These are phyloP conservation scores for Leptinotarsa haldemani DNA, from an alignment of 2,888 invertebrate species.

Conservation along the genomic window DNA sequence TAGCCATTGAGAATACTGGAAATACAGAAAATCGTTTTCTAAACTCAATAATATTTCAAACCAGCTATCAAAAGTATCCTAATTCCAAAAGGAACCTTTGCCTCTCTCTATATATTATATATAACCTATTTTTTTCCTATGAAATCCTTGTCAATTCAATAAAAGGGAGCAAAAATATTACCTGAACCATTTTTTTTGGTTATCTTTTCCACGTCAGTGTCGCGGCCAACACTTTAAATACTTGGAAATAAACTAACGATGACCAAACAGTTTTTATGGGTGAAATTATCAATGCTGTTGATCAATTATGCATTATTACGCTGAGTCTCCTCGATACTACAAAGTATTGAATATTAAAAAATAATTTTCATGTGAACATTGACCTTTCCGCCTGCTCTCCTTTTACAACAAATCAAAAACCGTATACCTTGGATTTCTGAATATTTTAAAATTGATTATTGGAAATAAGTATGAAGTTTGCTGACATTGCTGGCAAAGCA, in stretches of 20 bases:
- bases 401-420: background rate
- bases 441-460: too few relatives aligned
- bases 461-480: too few relatives aligned
- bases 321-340: slow-evolving; percentile 1
- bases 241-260: slow-evolving; percentile 6
- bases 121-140: too few relatives aligned
- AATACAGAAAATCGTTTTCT: too few relatives aligned
- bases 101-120: too few relatives aligned
- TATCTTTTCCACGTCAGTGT: background rate
- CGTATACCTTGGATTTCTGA: too few relatives aligned
- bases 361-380: slow-evolving; percentile 12
- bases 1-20: too few relatives aligned
- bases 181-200: slow-evolving; percentile 11
- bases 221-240: background rate
- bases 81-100: too few relatives aligned
- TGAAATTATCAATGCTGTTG: background rate
- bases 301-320: background rate
- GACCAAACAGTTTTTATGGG: background rate
- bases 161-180: background rate
- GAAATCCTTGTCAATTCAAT: background rate
- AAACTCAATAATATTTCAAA: too few relatives aligned
- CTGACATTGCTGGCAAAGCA: too few relatives aligned
- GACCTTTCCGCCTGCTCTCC: background rate
- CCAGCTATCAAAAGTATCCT: too few relatives aligned
- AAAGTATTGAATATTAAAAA: slow-evolving; percentile 7